A percentile compares a stretch with the other conserved stretches of the same genome.
phyloP scores from a whole-genome alignment of 2,113 vertebrate genomes.

The Canis aureus region DNA sequence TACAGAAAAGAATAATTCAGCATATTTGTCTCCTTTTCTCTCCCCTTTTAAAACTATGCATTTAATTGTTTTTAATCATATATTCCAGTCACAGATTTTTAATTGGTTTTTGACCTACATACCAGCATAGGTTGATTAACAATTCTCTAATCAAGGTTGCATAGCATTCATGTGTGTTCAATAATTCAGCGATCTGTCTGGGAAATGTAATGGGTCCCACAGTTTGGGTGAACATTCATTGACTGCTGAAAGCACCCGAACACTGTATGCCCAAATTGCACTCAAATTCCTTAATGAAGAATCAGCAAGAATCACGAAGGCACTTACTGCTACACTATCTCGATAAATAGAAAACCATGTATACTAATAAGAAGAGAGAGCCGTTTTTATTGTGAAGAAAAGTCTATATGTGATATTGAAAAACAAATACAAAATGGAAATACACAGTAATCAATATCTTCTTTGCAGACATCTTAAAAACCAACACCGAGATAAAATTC shows the following conservation, averaged over 20 bases:
- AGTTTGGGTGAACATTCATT: conserved; percentile 65
- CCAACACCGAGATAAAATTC: background rate
- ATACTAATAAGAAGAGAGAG: background rate
- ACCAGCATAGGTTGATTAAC: conserved; percentile 81
- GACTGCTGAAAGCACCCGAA: conserved; percentile 64
- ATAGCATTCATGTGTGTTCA: conserved; percentile 82
- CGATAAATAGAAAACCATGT: background rate
- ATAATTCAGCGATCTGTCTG: conserved; percentile 82
- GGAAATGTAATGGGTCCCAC: conserved; percentile 77
- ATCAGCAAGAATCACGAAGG: conserved; percentile 45
- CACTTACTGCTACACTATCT: background rate
- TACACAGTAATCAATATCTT: background rate
- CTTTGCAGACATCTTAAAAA: background rate
- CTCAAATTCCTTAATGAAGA: conserved; percentile 59
- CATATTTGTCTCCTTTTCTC: background rate
- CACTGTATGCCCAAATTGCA: conserved; percentile 66
- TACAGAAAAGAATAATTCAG: conserved; percentile 40
- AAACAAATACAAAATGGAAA: background rate
- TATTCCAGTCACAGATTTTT: conserved; percentile 81
- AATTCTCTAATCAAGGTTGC: conserved; percentile 85
- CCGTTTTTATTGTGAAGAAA: background rate
- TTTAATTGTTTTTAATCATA: conserved; percentile 77
- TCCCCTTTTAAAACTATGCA: background rate
- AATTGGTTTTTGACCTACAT: conserved; percentile 85
- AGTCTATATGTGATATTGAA: background rate